phyloP scores from a whole-genome alignment of 2,888 invertebrate species.

The Ametastegia equiseti region DNA sequence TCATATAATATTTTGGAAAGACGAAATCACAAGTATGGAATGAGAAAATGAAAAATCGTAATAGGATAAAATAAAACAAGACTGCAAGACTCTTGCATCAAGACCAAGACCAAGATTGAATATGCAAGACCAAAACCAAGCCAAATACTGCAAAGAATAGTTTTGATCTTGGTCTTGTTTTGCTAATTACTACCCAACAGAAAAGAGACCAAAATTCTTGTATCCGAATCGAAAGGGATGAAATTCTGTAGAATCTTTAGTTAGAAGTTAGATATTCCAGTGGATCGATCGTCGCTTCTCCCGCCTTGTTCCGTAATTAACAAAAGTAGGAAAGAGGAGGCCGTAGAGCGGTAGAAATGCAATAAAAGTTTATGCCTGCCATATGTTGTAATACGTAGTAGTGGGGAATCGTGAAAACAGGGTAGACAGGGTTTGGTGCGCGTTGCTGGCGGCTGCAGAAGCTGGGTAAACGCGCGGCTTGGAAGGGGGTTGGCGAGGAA shows the following conservation, averaged over 20 bases:
- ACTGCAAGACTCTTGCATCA: too few species aligned
- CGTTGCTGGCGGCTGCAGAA: neutral
- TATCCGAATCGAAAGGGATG: neutral
- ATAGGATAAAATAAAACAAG: too few species aligned
- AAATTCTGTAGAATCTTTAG: neutral
- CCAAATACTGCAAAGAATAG: too few species aligned
- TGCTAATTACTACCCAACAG: too few species aligned
- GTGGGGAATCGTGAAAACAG: conserved; percentile 66
- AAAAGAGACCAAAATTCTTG: too few species aligned
- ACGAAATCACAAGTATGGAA: too few species aligned
- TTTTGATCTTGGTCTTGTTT: too few species aligned
- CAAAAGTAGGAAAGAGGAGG: conserved; percentile 61
- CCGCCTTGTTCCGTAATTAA: conserved; percentile 59
- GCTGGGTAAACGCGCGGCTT: conserved; percentile 50
- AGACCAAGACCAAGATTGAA: too few species aligned
- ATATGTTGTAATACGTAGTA: conserved; percentile 77
- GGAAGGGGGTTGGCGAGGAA: conserved; percentile 14
- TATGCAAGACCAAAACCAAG: too few species aligned
- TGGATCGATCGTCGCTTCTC: conserved; percentile 39
- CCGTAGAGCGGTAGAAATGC: conserved; percentile 70
- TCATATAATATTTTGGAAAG: too few species aligned
- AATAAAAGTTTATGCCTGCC: conserved; percentile 76
- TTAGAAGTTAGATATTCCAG: neutral
- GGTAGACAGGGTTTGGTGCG: conserved; percentile 41
- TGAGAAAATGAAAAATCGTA: too few species aligned